These are phyloP conservation scores for Diadegma fenestrale DNA, from an alignment of 2,888 invertebrate species.

Conservation along the genomic window DNA sequence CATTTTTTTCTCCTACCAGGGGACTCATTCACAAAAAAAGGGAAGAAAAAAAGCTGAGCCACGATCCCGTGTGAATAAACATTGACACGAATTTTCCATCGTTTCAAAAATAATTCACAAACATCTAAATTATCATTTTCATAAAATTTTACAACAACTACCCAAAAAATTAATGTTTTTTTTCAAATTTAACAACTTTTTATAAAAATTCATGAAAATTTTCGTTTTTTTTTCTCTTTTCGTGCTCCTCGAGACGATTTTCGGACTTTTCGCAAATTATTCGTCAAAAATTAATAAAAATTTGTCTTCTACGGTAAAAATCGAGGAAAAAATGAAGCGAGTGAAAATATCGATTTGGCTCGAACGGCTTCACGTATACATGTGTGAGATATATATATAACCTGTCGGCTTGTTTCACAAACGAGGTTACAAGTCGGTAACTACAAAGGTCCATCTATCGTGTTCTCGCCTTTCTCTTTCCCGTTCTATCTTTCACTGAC, in stretches of 20 bases:
- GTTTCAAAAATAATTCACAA: background rate
- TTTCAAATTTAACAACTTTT: background rate
- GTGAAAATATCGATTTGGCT: conserved; percentile 9
- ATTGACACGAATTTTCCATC: background rate
- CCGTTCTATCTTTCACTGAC: conserved; percentile 46
- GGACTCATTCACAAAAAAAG: conserved; percentile 52
- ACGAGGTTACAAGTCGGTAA: conserved; percentile 79
- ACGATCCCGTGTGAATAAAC: background rate
- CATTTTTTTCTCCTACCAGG: background rate
- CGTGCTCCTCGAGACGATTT: no score
- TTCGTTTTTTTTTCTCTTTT: no score
- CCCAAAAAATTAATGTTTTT: background rate
- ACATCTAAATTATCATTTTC: background rate
- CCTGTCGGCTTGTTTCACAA: conserved; percentile 84
- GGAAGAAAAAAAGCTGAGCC: background rate
- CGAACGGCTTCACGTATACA: conserved; percentile 8
- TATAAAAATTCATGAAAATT: background rate
- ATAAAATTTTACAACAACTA: no score
- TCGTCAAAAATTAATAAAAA: no score
- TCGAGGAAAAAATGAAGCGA: background rate
- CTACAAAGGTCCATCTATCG: conserved; percentile 80
- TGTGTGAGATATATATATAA: conserved; percentile 65
- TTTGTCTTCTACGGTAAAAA: background rate
- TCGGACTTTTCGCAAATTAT: no score
- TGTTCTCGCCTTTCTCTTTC: conserved; percentile 57